phyloP scores from a whole-genome alignment of 2,888 invertebrate genomes.

The Linyphia triangularis region DNA sequence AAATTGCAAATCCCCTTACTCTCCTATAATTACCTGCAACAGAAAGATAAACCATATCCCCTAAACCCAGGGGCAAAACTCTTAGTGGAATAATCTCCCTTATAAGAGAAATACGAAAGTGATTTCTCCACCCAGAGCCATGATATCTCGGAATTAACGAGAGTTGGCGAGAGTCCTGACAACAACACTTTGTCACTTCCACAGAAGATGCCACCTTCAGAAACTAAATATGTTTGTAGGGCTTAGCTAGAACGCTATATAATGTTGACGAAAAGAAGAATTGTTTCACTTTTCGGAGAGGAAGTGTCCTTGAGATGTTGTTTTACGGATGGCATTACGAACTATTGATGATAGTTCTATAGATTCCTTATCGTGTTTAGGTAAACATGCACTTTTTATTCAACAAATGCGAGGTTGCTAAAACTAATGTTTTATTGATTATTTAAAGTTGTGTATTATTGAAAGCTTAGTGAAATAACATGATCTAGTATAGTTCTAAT shows the following conservation, averaged over 20 bases:
- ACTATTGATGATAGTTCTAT: no score
- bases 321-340: no score
- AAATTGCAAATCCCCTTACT: neutral
- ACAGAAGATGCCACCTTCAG: slow-evolving; percentile 13
- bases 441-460: no score
- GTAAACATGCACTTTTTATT: no score
- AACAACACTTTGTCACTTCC: slow-evolving; percentile 47
- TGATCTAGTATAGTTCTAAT: no score
- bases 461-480: no score
- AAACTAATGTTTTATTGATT: no score
- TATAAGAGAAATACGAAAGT: slow-evolving; percentile 35
- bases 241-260: neutral
- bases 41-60: neutral
- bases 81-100: slow-evolving; percentile 6
- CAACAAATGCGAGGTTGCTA: no score
- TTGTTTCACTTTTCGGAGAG: neutral
- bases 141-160: slow-evolving; percentile 55
- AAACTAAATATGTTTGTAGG: slow-evolving; percentile 14
- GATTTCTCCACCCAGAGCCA: slow-evolving; percentile 27
- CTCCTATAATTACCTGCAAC: neutral
- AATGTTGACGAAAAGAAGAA: neutral
- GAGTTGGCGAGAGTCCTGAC: slow-evolving; percentile 37
- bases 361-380: no score
- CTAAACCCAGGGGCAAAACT: neutral
- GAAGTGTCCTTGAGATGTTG: neutral